Conservation (phyloP, 2,888 invertebrate species). For the Ischnura elegans region DNA sequence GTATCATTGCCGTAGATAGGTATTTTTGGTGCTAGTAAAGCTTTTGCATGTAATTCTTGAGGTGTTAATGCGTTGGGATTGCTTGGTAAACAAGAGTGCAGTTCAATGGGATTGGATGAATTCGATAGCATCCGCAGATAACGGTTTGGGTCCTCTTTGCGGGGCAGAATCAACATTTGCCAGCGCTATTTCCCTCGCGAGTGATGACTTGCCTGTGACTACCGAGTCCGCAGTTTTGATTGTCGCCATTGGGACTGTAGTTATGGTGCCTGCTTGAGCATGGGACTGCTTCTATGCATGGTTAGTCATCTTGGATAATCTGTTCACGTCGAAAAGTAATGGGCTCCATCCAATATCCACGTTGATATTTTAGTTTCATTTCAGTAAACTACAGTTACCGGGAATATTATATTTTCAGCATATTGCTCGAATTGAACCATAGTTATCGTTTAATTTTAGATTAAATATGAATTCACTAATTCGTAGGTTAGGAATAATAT, state of each 20-base stretch:
- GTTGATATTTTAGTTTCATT: too few relatives aligned
- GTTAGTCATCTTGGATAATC: too few relatives aligned
- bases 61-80: not conserved
- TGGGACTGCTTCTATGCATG: too few relatives aligned
- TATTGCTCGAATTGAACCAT: too few relatives aligned
- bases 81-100: not conserved
- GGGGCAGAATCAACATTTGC: not conserved
- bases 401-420: too few relatives aligned
- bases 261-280: not conserved
- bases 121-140: not conserved
- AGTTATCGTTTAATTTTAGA: too few relatives aligned
- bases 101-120: not conserved
- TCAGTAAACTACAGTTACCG: too few relatives aligned
- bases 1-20: not conserved
- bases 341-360: too few relatives aligned
- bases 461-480: too few relatives aligned
- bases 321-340: too few relatives aligned
- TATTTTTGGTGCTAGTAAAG: not conserved
- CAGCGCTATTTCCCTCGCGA: not conserved
- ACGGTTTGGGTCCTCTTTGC: not conserved
- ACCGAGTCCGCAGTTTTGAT: not conserved
- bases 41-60: not conserved
- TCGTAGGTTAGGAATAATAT: too few relatives aligned
- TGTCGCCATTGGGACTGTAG: not conserved
- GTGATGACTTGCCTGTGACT: not conserved